These are phyloP conservation scores for Stenichneumon culpator DNA, from an alignment of 2,888 invertebrate species.

Conservation along the genomic window DNA sequence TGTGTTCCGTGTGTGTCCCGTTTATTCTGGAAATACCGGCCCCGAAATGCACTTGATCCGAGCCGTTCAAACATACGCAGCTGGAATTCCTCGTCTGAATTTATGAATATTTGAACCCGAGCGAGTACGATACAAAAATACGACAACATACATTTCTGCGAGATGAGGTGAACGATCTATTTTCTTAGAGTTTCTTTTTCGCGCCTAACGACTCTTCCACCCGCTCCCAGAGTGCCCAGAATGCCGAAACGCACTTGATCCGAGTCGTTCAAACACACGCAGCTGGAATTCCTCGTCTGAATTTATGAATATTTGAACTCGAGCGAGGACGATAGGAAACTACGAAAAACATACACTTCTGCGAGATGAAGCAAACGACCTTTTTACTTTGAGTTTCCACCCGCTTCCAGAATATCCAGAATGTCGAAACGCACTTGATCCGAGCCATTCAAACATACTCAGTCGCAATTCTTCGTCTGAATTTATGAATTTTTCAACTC, in stretches of 20 bases:
- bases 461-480: too few species aligned
- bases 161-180: background rate
- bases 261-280: too few species aligned
- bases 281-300: too few species aligned
- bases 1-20: background rate
- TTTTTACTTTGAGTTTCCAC: background rate
- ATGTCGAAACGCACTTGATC: too few species aligned
- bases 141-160: background rate
- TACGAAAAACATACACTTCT: background rate
- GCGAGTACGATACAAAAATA: background rate
- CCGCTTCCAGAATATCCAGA: background rate
- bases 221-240: background rate
- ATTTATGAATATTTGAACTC: background rate
- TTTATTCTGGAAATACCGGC: background rate
- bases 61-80: too few species aligned
- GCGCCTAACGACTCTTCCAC: conserved; percentile 35
- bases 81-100: background rate
- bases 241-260: too few species aligned
- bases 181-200: background rate
- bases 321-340: background rate
- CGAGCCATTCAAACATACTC: too few species aligned
- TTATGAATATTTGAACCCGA: background rate
- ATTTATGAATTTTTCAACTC: background rate
- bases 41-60: too few species aligned
- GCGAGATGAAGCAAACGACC: background rate